Evolutionary conservation across 2,888 invertebrate species (phyloP).

Genomic region (Ormia ochracea): DNA sequence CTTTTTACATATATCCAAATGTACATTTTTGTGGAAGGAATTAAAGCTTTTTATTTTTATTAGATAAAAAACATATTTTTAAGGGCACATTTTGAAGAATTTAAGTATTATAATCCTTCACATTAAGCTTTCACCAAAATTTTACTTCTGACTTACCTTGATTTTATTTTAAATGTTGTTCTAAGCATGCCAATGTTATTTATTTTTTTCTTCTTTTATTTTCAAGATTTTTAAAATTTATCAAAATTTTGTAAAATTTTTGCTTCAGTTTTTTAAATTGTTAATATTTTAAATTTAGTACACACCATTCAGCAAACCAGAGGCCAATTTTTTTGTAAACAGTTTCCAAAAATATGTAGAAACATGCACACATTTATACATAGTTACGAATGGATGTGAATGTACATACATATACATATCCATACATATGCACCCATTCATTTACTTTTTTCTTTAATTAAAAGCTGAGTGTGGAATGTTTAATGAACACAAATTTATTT

Average conservation of each 20-base stretch:
- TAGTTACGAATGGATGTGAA: too few species aligned
- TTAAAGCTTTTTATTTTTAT: not conserved
- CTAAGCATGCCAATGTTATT: constrained; percentile 20
- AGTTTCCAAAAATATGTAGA: constrained; percentile 25
- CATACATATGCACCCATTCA: too few species aligned
- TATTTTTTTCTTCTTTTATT: too few species aligned
- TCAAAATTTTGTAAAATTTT: too few species aligned
- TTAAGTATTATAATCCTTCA: too few species aligned
- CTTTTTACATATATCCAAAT: too few species aligned
- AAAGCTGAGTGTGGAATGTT: constrained; percentile 54
- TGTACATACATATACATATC: too few species aligned
- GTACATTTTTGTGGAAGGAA: not conserved
- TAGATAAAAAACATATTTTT: too few species aligned
- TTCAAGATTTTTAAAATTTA: too few species aligned
- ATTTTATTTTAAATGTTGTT: constrained; percentile 2
- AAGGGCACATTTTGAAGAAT: not conserved
- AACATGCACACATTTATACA: too few species aligned
- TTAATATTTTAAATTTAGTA: constrained; percentile 55
- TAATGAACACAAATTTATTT: constrained; percentile 19
- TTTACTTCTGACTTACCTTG: constrained; percentile 14
- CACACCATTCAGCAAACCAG: constrained; percentile 62
- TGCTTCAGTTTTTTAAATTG: constrained; percentile 31
- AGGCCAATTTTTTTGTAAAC: constrained; percentile 26
- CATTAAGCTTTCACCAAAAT: not conserved
- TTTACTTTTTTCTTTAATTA: constrained; percentile 24